phyloP scores from a whole-genome alignment of 2,797 vertebrate genomes.

The Tragopan temminckii region DNA sequence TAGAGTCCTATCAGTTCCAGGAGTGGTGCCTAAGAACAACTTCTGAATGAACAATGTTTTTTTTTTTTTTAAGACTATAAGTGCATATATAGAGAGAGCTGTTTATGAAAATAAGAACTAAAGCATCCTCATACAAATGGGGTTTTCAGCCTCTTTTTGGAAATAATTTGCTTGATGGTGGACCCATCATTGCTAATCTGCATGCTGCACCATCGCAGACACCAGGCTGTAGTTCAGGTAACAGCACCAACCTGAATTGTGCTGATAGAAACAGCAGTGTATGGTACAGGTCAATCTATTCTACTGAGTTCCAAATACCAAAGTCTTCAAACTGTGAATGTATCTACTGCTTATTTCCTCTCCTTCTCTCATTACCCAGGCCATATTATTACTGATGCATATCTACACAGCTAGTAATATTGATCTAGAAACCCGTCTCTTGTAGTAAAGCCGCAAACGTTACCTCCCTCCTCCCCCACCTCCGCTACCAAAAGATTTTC shows the following conservation, averaged over 20 bases:
- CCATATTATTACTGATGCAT: constrained; percentile 37
- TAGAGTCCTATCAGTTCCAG: not conserved
- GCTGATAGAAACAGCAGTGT: fast-evolving
- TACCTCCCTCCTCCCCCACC: constrained; percentile 45
- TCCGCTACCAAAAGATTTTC: not conserved
- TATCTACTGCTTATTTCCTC: constrained; percentile 25
- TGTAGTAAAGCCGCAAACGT: constrained; percentile 48
- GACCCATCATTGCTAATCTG: not conserved
- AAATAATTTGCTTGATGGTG: not conserved
- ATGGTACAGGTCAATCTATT: not conserved
- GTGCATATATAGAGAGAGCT: not conserved
- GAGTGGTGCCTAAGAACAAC: not conserved
- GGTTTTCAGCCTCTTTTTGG: constrained; percentile 2
- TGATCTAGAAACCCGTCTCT: constrained; percentile 43
- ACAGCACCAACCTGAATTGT: fast-evolving
- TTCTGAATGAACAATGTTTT: not conserved
- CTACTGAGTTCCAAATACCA: not conserved
- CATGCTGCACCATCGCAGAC: not conserved
- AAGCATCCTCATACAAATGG: not conserved
- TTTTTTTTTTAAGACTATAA: not conserved
- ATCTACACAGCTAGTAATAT: constrained; percentile 34
- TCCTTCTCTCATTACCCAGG: constrained; percentile 17
- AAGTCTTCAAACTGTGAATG: not conserved
- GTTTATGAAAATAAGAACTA: not conserved
- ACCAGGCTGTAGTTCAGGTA: fast-evolving